phyloP scores from a whole-genome alignment of 2,888 invertebrate genomes.

The Sepioteuthis lessoniana region DNA sequence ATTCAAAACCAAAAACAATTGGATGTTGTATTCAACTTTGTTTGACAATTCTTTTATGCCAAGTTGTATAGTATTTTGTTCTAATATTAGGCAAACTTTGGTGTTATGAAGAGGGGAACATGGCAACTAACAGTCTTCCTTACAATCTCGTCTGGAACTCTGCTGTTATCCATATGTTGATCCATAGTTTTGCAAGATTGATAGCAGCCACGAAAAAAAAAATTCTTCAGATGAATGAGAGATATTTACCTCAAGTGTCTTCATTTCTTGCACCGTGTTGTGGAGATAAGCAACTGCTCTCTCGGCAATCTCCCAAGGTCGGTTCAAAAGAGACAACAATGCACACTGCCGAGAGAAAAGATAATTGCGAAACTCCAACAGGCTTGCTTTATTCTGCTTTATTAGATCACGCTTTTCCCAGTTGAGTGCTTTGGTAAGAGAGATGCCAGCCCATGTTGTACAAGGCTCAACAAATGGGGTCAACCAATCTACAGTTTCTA shows the following conservation, averaged over 20 bases:
- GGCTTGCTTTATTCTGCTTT: conserved; percentile 79
- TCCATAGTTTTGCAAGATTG: no score
- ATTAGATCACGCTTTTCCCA: conserved; percentile 72
- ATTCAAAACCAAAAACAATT: no score
- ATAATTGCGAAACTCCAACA: conserved; percentile 93
- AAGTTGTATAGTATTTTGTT: no score
- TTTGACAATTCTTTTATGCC: no score
- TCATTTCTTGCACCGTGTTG: conserved; percentile 89
- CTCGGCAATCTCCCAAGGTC: conserved; percentile 92
- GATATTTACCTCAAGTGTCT: conserved; percentile 81
- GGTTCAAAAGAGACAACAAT: conserved; percentile 79
- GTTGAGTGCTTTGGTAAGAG: conserved; percentile 75
- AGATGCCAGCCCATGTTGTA: conserved; percentile 89
- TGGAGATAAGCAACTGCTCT: conserved; percentile 92
- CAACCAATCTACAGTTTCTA: conserved; percentile 90
- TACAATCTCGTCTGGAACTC: no score
- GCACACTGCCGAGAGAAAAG: conserved; percentile 93
- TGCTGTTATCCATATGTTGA: no score
- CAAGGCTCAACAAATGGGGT: conserved; percentile 86
- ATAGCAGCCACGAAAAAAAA: not conserved
- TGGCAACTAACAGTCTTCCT: no score
- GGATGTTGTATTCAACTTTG: no score
- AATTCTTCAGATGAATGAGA: not conserved
- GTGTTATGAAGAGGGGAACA: no score
- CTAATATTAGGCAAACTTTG: no score